Base-by-base conservation (phyloP, 2,888 invertebrate genomes). In the Fissipunctia ypsillon region DNA sequence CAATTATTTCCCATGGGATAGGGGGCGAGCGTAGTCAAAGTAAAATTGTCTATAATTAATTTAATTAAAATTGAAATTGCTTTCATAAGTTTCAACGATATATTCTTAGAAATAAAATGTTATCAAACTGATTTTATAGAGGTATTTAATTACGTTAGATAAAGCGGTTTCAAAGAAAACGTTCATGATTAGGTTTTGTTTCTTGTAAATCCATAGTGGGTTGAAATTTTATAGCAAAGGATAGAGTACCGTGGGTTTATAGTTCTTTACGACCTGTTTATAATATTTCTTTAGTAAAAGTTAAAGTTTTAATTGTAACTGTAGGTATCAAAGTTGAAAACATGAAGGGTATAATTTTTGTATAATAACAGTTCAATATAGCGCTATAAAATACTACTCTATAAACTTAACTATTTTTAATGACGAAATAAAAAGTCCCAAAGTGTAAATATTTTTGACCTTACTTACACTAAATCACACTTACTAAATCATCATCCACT, bases 31-130 rank as follows among this genome's bases (percentile, higher is more conserved):
- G 7, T 41, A 45, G 5, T 12, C 0, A 31, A 28, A 52, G 4
- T 14, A 6, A 28, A 16, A 43, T 19, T 45, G 16, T n/a, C 19
- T 28, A 10, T 7, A 41, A 48, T 70, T 43, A 12, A 78, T 48
- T 57, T 25, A 7, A 50, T 57, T 50, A 2, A 28, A n/a, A 4
- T 31, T 52, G 0, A 41, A 73, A 45, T 22, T n/a, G n/a, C 35
- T 56, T 3, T 0, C 7, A 16, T 38, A 35, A 54, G 22, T 45
- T 28, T 56, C 28, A 38, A n/a, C 5, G 0, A 31, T 22, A 35
- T 72, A n/a, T 56, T 38, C 3, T 28, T 28, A 16, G 25, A 25
- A 65, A 35, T 64, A 43, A 35, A 68, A 63, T 67, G 7, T 43
- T 35, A 22, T 16, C 22, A 14, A 19, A 28, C 16, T 71, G 43